These are phyloP conservation scores for Meiosimyza platycephala DNA, from an alignment of 2,888 invertebrate genomes.

Conservation along the genomic window DNA sequence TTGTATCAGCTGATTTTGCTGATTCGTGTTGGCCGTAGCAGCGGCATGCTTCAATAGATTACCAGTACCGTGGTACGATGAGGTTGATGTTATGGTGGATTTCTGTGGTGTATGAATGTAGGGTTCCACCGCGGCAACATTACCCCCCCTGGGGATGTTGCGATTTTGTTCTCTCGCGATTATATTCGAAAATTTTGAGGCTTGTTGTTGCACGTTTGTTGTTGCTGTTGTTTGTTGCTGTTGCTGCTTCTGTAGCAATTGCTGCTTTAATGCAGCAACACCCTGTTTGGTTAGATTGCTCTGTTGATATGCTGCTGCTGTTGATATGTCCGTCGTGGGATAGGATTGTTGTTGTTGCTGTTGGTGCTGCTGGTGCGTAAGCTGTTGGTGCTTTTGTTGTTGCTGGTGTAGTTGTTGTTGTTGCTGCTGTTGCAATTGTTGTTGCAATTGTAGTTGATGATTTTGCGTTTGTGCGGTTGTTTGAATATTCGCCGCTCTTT, in stretches of 20 bases:
- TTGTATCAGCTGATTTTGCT: conserved; percentile 66
- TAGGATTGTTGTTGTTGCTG: conserved; percentile 38
- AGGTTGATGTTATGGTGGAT: conserved; percentile 67
- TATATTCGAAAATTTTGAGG: conserved; percentile 52
- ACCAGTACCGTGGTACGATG: conserved; percentile 65
- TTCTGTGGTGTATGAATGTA: conserved; percentile 85
- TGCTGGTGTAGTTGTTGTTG: conserved; percentile 50
- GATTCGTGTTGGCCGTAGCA: conserved; percentile 64
- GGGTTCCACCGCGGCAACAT: conserved; percentile 88
- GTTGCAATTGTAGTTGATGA: conserved; percentile 51
- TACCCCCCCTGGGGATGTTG: conserved; percentile 75
- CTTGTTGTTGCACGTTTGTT: conserved; percentile 41
- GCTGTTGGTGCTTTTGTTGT: conserved; percentile 56
- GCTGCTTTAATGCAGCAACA: conserved; percentile 59
- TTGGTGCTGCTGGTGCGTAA: conserved; percentile 50
- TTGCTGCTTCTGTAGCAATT: conserved; percentile 59
- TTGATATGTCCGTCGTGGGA: conserved; percentile 17
- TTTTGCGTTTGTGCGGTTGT: conserved; percentile 71
- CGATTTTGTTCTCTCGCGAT: conserved; percentile 54
- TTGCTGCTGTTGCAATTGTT: conserved; percentile 42
- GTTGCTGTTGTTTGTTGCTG: conserved; percentile 50
- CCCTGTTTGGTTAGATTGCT: conserved; percentile 50
- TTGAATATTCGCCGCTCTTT: conserved; percentile 79
- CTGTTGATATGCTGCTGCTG: conserved; percentile 34
- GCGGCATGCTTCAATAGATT: conserved; percentile 62